Base-by-base conservation (phyloP, 2,888 invertebrate genomes). In the Lasioglossum zephyrum region DNA sequence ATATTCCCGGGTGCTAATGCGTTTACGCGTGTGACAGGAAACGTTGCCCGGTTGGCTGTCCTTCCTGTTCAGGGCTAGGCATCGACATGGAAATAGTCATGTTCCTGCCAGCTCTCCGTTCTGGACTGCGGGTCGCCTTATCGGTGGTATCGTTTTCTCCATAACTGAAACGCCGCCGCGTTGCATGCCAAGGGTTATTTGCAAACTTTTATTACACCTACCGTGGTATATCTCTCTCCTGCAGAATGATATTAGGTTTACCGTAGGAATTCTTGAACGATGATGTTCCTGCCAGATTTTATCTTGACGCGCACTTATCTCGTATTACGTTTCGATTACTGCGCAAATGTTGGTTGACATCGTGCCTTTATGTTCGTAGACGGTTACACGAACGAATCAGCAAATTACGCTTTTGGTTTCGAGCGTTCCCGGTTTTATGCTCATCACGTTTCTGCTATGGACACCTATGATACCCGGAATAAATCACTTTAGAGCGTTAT, bases 131-230 rank as follows among this genome's bases (percentile, higher is more conserved):
- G 31, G 36, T 39, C 66, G 36, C 66, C 66, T 69, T 69, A 69
- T 69, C 66, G 66, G 36, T 22, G 66, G 73, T 26, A 85, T 79
- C 77, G 79, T 89, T 88, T 87, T 87, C 86, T 89, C 87, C 80
- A 82, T 83, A 88, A 87, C 88, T 57, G 87, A 86, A 88, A 87
- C 70, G 39, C 18, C 31, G n/a, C 47, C 41, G 53, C 31, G 26
- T 5, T 47, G 82, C n/a, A 57, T 22, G 70, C 70, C 41, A n/a
- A 41, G 49, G 44, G 53, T 57, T 41, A 53, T 73, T 76, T 57
- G 36, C 53, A 49, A 75, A 79, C 76, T 85, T 84, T 84, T 57
- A 76, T 79, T 66, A 73, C 49, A 69, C 57, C 77, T 49, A 31
- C 26, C 31, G 31, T 31, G 31, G 57, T 26, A 49, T 75, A 73